phyloP scores from a whole-genome alignment of 2,888 invertebrate species.

The Apoda limacodes region DNA sequence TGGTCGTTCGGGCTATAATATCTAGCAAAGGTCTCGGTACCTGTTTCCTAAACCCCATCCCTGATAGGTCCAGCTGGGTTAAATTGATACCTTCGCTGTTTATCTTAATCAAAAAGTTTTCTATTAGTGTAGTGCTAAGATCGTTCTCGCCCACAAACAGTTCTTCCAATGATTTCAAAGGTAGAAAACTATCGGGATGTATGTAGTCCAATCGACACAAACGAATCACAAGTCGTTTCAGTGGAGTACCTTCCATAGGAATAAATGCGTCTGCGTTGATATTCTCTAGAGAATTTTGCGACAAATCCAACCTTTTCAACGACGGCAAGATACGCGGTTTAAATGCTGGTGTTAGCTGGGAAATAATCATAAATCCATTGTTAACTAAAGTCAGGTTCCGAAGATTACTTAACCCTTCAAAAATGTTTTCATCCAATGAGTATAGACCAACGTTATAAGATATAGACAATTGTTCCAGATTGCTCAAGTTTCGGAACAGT shows the following conservation, averaged over 20 bases:
- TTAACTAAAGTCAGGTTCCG: conserved; percentile 61
- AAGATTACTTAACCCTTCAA: conserved; percentile 62
- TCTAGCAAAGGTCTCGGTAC: conserved; percentile 56
- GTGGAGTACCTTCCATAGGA: conserved; percentile 47
- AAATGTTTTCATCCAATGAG: conserved; percentile 48
- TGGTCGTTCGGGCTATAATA: conserved; percentile 58
- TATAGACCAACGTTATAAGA: conserved; percentile 63
- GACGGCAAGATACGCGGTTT: conserved; percentile 49
- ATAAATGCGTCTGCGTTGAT: conserved; percentile 53
- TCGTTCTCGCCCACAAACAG: conserved; percentile 67
- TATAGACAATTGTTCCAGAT: conserved; percentile 62
- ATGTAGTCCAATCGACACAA: conserved; percentile 66
- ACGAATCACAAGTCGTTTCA: conserved; percentile 57
- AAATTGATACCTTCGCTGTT: conserved; percentile 45
- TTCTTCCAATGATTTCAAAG: conserved; percentile 47
- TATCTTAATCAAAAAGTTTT: conserved; percentile 43
- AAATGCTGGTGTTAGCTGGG: conserved; percentile 51
- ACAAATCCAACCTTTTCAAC: conserved; percentile 55
- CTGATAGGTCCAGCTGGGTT: conserved; percentile 55
- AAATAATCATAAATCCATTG: conserved; percentile 62
- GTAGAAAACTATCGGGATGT: conserved; percentile 57
- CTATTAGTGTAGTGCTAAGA: conserved; percentile 49
- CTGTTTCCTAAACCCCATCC: conserved; percentile 62
- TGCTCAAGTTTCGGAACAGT: conserved; percentile 54
- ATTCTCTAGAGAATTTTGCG: conserved; percentile 60